A percentile compares a stretch with the other conserved stretches of the same genome.
Conservation (phyloP, 2,113 vertebrate genomes). For the Sinocyclocheilus anshuiensis region DNA sequence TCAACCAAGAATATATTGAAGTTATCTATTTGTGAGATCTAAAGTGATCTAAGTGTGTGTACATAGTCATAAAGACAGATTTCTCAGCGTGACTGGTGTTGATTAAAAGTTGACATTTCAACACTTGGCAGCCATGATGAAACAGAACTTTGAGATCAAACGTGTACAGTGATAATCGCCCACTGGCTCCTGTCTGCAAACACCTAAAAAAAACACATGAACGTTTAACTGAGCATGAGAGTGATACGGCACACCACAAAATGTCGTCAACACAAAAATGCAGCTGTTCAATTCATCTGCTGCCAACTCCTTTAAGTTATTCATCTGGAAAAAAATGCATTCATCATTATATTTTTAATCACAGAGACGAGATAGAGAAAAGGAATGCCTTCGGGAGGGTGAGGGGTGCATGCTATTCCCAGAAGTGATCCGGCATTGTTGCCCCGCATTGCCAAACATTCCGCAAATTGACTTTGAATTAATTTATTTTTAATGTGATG, state of each 20-base stretch:
- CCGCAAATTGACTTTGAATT: slow-evolving; percentile 79
- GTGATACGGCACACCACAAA: slow-evolving; percentile 70
- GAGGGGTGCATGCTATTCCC: slow-evolving; percentile 70
- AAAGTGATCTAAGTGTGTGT: slow-evolving; percentile 1
- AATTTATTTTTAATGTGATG: slow-evolving; percentile 81
- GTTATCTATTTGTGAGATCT: slow-evolving; percentile 12
- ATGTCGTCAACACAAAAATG: slow-evolving; percentile 57
- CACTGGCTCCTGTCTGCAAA: slow-evolving; percentile 63
- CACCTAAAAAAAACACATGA: slow-evolving; percentile 61
- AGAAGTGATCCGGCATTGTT: slow-evolving; percentile 76
- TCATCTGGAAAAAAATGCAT: slow-evolving; percentile 82
- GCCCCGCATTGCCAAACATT: slow-evolving; percentile 78
- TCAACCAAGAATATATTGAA: neutral
- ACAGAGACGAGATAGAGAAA: slow-evolving; percentile 82
- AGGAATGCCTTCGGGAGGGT: slow-evolving; percentile 75
- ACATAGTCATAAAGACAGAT: slow-evolving; percentile 20
- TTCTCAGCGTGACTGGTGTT: slow-evolving; percentile 29
- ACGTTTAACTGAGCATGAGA: slow-evolving; percentile 61
- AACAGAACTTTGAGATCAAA: slow-evolving; percentile 25
- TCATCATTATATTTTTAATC: slow-evolving; percentile 85
- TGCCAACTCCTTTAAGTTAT: slow-evolving; percentile 80
- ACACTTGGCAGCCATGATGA: slow-evolving; percentile 38
- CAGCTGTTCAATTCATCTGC: slow-evolving; percentile 73
- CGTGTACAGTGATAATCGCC: slow-evolving; percentile 19
- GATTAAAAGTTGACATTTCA: slow-evolving; percentile 43